Base-by-base conservation (phyloP, 2,888 invertebrate genomes). In the Seira musarum region DNA sequence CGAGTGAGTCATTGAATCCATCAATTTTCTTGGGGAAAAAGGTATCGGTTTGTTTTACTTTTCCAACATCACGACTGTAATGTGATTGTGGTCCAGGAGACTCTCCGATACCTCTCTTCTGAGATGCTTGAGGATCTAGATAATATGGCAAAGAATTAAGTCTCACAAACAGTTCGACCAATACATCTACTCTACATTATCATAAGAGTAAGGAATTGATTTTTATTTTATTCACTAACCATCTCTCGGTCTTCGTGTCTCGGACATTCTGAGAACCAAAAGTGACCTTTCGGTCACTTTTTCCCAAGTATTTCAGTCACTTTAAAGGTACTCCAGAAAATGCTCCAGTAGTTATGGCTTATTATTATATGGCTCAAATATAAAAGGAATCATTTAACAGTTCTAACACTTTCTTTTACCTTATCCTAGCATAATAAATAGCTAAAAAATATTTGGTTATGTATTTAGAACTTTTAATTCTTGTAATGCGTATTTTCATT, bases 211-310 rank as follows among this genome's bases (percentile, higher is more conserved):
- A n/a, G n/a, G n/a, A n/a, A n/a, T n/a, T n/a, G n/a, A n/a, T n/a
- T n/a, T n/a, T n/a, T n/a, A 30, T 30, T 30, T 30, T 30, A 5
- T 30, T 30, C 2, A 30, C 53, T 63, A 61, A 77, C 77, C 77
- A 21, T 79, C 79, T 30, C 68, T 40, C 19, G 60, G 19, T 57
- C 67, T 63, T 40, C 79, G 60, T 35, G 46, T 60, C 46, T 72
- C 72, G 8, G 79, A 79, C 79, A 79, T 79, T 3, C 24, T 68
- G 67, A 61, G 40, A 49, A 60, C 25, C n/a, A 30, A 30, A 60
- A 72, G 79, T 79, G 79, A 79, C 79, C 79, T 53, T 25, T 35
- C 22, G 79, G 79, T 63, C 79, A 79, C 79, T 72, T 79, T 53
- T 17, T n/a, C 3, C 13, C n/a, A 17, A 53, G 13, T n/a, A 17